A percentile compares a stretch with the other conserved stretches of the same genome.
Conservation (phyloP, 2,797 vertebrate genomes). For the Mus caroli region DNA sequence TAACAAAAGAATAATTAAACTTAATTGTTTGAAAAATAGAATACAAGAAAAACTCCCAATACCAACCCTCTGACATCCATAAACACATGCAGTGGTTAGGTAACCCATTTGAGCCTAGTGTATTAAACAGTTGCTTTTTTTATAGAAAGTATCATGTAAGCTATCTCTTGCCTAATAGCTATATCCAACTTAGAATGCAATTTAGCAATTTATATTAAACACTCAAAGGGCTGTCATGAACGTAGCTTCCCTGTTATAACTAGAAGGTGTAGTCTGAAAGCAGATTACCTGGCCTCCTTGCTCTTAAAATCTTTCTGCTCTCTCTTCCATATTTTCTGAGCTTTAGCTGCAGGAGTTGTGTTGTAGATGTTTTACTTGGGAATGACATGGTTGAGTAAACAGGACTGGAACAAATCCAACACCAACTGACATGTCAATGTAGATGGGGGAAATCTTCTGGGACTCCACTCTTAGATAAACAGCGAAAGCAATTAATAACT, state of each 20-base stretch:
- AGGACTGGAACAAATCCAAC: neutral
- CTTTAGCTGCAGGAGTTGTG: too few species aligned
- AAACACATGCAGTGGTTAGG: rapidly evolving
- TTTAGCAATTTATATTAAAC: constrained; percentile 42
- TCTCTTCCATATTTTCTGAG: neutral
- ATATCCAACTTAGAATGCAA: neutral
- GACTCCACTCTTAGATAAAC: neutral
- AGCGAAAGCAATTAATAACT: neutral
- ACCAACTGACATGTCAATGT: neutral
- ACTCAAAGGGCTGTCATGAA: neutral
- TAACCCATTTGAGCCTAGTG: neutral
- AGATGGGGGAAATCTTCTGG: neutral
- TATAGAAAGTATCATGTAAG: neutral
- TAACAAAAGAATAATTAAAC: neutral
- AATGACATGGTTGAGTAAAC: neutral
- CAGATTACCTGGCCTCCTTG: neutral
- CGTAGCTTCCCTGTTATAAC: neutral
- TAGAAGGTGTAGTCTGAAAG: neutral
- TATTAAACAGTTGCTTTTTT: neutral
- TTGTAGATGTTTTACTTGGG: neutral
- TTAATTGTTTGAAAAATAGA: neutral
- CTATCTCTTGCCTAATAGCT: constrained; percentile 36
- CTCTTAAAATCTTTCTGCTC: neutral
- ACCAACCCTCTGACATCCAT: neutral
- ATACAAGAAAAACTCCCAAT: neutral